Evolutionary conservation across 2,113 vertebrate species (phyloP).

Genomic region (Calidris pygmaea): DNA sequence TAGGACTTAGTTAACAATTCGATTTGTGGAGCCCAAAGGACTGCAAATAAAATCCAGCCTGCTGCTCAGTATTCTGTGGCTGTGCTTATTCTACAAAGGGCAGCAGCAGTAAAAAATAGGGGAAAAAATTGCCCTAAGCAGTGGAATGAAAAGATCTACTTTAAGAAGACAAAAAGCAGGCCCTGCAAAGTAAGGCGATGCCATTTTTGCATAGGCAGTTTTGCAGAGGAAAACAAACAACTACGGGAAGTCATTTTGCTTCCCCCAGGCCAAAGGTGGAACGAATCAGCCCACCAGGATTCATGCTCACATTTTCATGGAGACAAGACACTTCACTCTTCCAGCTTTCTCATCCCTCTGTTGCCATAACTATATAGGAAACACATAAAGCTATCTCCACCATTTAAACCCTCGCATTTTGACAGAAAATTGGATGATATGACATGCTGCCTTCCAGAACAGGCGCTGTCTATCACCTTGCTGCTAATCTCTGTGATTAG

Average conservation of each 20-base stretch:
- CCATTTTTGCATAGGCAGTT: neutral
- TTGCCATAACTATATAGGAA: slow-evolving; percentile 18
- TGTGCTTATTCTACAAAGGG: neutral
- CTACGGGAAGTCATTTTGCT: neutral
- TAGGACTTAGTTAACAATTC: neutral
- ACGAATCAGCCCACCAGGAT: neutral
- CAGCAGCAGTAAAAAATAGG: neutral
- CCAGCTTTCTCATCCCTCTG: neutral
- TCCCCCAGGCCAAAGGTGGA: neutral
- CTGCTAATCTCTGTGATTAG: slow-evolving; percentile 68
- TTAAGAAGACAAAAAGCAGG: neutral
- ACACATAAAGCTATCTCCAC: neutral
- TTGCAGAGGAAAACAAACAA: neutral
- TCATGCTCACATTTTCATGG: neutral
- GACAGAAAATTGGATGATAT: slow-evolving; percentile 56
- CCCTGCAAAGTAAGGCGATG: neutral
- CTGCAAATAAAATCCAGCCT: neutral
- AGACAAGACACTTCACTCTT: neutral
- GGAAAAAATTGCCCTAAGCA: neutral
- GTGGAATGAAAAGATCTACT: neutral
- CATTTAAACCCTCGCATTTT: slow-evolving; percentile 44
- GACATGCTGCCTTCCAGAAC: slow-evolving; percentile 35
- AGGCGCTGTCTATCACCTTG: slow-evolving; percentile 51
- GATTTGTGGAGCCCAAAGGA: neutral
- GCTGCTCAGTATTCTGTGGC: neutral